phyloP scores from a whole-genome alignment of 1,140 invertebrate genomes.

The Sinella curviseta region DNA sequence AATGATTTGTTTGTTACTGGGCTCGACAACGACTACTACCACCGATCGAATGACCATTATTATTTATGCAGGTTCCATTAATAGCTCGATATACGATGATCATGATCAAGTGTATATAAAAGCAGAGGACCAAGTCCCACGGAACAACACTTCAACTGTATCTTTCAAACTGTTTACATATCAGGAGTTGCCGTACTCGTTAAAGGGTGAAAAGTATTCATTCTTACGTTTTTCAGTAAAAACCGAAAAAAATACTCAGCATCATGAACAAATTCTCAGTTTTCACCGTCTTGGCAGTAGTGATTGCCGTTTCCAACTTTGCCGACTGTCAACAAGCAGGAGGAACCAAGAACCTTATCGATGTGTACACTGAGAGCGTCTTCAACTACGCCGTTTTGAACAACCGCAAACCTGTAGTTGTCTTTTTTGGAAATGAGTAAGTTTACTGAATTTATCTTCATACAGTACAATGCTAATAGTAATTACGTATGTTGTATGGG shows the following conservation, averaged over 20 bases:
- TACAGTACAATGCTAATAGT: no score
- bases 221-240: no score
- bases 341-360: constrained; percentile 11
- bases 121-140: neutral
- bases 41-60: no score
- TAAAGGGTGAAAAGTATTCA: no score
- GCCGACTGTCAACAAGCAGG: neutral
- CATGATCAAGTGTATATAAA: neutral
- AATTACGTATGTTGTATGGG: no score
- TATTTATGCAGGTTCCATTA: neutral
- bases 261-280: neutral
- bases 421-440: constrained; percentile 21
- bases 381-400: constrained; percentile 17
- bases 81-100: neutral
- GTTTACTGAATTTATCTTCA: no score
- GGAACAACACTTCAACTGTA: neutral
- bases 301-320: neutral
- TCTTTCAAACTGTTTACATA: neutral
- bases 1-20: no score
- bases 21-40: no score
- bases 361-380: neutral
- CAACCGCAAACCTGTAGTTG: constrained; percentile 10
- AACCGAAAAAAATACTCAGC: neutral
- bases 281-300: neutral
- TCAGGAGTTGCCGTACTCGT: no score